A percentile compares a stretch with the other conserved stretches of the same genome.
Conservation (phyloP, 2,888 invertebrate species). For the Monopis laevigella region DNA sequence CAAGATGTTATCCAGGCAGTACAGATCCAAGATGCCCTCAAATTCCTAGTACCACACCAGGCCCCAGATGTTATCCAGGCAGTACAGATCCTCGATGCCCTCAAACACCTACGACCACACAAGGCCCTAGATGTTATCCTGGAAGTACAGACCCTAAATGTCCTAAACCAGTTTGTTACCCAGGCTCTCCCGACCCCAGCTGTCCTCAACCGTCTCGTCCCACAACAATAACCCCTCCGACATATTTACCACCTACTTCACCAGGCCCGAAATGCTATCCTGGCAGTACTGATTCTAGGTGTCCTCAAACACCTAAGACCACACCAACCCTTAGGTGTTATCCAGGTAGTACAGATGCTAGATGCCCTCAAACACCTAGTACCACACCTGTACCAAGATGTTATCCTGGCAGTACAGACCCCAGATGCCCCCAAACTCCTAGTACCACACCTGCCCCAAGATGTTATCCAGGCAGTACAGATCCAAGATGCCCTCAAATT, state of each 20-base stretch:
- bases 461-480: too few species aligned
- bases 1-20: slow-evolving; percentile 31
- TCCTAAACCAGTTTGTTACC: slow-evolving; percentile 19
- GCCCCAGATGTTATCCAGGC: slow-evolving; percentile 19
- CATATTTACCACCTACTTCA: slow-evolving; percentile 23
- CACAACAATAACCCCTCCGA: slow-evolving; percentile 20
- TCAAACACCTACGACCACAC: slow-evolving; percentile 25
- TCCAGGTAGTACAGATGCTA: too few species aligned
- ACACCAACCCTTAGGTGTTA: too few species aligned
- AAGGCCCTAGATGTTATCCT: slow-evolving; percentile 26
- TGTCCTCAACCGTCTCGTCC: slow-evolving; percentile 22
- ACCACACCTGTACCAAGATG: slow-evolving; percentile 24
- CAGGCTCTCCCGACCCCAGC: slow-evolving; percentile 26
- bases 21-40: slow-evolving; percentile 27
- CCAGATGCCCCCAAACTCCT: slow-evolving; percentile 23
- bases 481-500: too few species aligned
- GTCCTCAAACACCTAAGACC: too few species aligned
- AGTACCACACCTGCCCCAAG: slow-evolving; percentile 19
- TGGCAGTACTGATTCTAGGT: slow-evolving; percentile 28
- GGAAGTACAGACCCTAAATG: slow-evolving; percentile 32
- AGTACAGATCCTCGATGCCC: slow-evolving; percentile 20
- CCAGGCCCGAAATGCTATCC: slow-evolving; percentile 24
- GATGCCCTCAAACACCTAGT: too few species aligned
- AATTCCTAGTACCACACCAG: slow-evolving; percentile 25
- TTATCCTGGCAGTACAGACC: slow-evolving; percentile 25